A percentile compares a stretch with the other conserved stretches of the same genome.
Conservation (phyloP, 2,113 vertebrate species). For the Oryzias celebensis region DNA sequence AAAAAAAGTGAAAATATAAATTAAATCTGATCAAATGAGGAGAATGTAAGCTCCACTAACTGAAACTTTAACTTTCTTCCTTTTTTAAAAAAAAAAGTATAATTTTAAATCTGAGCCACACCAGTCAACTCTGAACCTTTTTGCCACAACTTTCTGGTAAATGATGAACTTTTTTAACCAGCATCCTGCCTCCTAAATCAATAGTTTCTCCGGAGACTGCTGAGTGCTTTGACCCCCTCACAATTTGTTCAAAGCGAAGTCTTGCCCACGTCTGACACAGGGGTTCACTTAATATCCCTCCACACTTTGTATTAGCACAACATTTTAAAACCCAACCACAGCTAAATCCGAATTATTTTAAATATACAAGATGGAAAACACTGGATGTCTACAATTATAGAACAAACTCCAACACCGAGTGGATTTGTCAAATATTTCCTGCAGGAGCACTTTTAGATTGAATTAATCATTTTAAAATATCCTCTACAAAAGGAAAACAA, state of each 20-base stretch:
- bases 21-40: too few relatives aligned
- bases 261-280: conserved; percentile 33
- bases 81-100: too few relatives aligned
- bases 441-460: conserved; percentile 1
- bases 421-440: conserved; percentile 11
- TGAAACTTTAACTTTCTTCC: too few relatives aligned
- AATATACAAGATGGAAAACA: conserved; percentile 1
- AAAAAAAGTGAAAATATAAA: too few relatives aligned
- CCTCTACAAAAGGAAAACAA: conserved; percentile 41
- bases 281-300: conserved; percentile 33
- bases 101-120: too few relatives aligned
- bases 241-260: conserved; percentile 54
- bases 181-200: conserved; percentile 60
- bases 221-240: conserved; percentile 47
- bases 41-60: too few relatives aligned
- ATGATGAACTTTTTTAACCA: conserved; percentile 72
- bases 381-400: conserved; percentile 13
- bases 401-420: neutral
- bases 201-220: conserved; percentile 67
- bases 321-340: conserved; percentile 28
- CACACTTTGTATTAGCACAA: conserved; percentile 32
- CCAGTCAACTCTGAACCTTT: neutral
- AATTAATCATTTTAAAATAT: conserved; percentile 34
- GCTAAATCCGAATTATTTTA: conserved; percentile 19
- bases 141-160: conserved; percentile 55